A percentile compares a stretch with the other conserved stretches of the same genome.
phyloP scores from a whole-genome alignment of 2,113 vertebrate species.

The Neodontobutis hainanensis region DNA sequence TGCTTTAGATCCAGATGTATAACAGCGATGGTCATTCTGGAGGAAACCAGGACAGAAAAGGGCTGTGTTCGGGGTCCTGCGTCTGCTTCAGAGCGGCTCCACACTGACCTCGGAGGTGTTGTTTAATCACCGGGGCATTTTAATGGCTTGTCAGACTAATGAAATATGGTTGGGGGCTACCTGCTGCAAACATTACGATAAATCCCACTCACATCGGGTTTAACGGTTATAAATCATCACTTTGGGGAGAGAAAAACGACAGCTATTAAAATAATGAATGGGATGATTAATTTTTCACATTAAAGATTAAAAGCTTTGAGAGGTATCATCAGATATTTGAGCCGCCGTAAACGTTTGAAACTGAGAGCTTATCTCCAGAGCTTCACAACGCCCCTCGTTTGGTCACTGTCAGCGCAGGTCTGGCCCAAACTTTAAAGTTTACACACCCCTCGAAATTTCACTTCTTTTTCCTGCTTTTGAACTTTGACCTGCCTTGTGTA shows the following conservation, averaged over 20 bases:
- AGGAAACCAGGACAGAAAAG: constrained; percentile 26
- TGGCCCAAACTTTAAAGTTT: constrained; percentile 15
- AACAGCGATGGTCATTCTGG: constrained; percentile 30
- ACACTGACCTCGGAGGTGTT: constrained; percentile 72
- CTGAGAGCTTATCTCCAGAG: constrained; percentile 67
- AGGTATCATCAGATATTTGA: constrained; percentile 75
- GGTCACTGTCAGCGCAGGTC: constrained; percentile 57
- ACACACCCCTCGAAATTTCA: neutral
- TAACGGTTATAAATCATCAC: constrained; percentile 78
- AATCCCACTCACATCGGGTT: constrained; percentile 73
- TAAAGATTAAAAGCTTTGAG: constrained; percentile 80
- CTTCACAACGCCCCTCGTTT: constrained; percentile 64
- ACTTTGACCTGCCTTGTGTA: neutral
- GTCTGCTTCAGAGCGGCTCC: constrained; percentile 27
- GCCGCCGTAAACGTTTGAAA: constrained; percentile 69
- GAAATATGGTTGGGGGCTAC: constrained; percentile 79
- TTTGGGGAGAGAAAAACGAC: constrained; percentile 77
- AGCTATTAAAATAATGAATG: constrained; percentile 83
- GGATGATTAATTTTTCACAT: constrained; percentile 82
- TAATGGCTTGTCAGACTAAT: constrained; percentile 78
- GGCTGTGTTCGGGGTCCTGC: constrained; percentile 41
- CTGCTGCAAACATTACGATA: constrained; percentile 81
- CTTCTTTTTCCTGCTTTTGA: neutral
- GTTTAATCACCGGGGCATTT: constrained; percentile 80
- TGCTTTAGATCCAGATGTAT: constrained; percentile 58